phyloP scores from a whole-genome alignment of 2,888 invertebrate species.

The Cephus pulcher region DNA sequence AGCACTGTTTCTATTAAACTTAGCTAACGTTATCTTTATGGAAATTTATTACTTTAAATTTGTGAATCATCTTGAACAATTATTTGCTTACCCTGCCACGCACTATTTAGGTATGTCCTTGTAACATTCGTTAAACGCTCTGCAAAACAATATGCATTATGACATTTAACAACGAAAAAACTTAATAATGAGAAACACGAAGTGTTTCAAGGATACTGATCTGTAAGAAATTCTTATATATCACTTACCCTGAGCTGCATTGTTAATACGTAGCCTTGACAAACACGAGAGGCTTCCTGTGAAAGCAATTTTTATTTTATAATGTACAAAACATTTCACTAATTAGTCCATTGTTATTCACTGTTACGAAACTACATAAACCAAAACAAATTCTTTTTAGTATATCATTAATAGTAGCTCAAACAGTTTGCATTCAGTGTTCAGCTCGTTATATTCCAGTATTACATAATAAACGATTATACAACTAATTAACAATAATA shows the following conservation, averaged over 20 bases:
- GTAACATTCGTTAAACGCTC: constrained; percentile 35
- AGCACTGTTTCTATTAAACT: neutral
- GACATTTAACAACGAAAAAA: neutral
- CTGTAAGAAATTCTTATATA: neutral
- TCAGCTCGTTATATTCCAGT: neutral
- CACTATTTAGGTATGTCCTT: constrained; percentile 34
- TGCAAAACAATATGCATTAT: constrained; percentile 16
- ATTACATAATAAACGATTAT: neutral
- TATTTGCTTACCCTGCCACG: constrained; percentile 44
- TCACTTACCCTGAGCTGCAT: neutral
- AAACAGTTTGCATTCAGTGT: neutral
- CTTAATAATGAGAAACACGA: neutral
- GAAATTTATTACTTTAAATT: neutral
- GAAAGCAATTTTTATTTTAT: neutral
- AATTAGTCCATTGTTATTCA: neutral
- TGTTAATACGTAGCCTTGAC: neutral
- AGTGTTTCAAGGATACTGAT: neutral
- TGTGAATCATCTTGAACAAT: neutral
- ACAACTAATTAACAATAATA: neutral
- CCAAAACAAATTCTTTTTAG: neutral
- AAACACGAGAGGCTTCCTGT: neutral
- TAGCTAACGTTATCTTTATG: too few relatives aligned
- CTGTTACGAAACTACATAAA: neutral
- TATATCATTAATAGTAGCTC: neutral
- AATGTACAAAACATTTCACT: neutral